Percentiles rank a stretch among this genome's conserved stretches.
Conservation (phyloP, 1,140 invertebrate genomes). For the Bombus turneri region DNA sequence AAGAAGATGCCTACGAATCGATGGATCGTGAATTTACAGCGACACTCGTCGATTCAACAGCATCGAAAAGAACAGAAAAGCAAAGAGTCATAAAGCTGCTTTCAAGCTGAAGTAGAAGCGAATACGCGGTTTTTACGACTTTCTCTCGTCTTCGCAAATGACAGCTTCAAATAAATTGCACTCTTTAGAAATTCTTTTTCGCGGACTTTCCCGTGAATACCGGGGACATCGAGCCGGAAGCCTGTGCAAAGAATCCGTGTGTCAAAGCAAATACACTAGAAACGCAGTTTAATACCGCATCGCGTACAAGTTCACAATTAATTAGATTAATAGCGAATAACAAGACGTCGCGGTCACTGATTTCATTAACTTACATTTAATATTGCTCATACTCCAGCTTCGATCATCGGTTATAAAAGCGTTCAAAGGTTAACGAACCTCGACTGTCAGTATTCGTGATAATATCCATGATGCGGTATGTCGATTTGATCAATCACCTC, state of each 20-base stretch:
- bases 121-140: constrained; percentile 24
- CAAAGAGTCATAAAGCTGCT: constrained; percentile 24
- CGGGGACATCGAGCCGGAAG: too few relatives aligned
- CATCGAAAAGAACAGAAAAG: neutral
- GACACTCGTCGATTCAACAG: neutral
- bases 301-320: neutral
- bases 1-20: constrained; percentile 2
- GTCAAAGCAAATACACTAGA: neutral
- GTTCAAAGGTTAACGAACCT: neutral
- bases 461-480: neutral
- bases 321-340: neutral
- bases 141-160: neutral
- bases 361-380: constrained; percentile 24
- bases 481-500: neutral
- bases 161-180: constrained; percentile 38
- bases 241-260: neutral
- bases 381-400: neutral
- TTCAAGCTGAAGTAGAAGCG: neutral
- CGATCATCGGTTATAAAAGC: neutral
- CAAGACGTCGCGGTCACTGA: neutral
- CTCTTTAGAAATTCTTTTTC: constrained; percentile 33
- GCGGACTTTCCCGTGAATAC: neutral
- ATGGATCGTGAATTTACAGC: constrained; percentile 16
- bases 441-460: too few relatives aligned
- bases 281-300: neutral